Conservation (phyloP, 1,140 invertebrate species). For the Caligus rogercresseyi region DNA sequence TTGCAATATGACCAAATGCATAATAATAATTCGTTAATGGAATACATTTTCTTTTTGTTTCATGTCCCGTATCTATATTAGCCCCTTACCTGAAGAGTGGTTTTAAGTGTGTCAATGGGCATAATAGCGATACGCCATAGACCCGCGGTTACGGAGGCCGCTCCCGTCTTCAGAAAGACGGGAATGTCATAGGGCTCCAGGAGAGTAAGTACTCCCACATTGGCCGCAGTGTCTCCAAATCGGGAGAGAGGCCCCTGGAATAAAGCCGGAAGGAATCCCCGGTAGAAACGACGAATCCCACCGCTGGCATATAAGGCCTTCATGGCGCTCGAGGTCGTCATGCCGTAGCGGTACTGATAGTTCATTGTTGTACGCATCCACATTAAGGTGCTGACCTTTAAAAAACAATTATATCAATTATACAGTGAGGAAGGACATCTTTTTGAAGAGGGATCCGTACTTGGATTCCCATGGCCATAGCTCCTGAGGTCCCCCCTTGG, state of each 20-base stretch:
- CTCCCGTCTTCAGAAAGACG: background rate
- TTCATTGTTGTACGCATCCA: conserved; percentile 19
- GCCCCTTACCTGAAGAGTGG: conserved; percentile 12
- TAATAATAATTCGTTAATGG: no score
- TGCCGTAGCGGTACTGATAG: conserved; percentile 18
- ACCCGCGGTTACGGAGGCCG: conserved; percentile 4
- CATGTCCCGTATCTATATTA: no score
- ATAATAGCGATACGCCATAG: conserved; percentile 12
- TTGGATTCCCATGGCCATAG: conserved; percentile 18
- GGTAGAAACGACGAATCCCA: conserved; percentile 7
- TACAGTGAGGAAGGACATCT: background rate
- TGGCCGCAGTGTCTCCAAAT: conserved; percentile 18
- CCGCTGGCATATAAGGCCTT: conserved; percentile 2
- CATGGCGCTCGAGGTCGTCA: background rate
- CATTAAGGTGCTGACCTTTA: conserved; percentile 12
- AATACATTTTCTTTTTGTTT: no score
- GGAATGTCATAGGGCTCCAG: conserved; percentile 4
- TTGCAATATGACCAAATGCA: no score
- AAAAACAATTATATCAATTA: background rate
- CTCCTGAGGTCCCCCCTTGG: conserved; percentile 14
- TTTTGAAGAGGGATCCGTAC: no score
- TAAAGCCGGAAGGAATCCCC: conserved; percentile 7
- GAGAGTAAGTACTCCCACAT: conserved; percentile 4
- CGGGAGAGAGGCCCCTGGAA: conserved; percentile 15
- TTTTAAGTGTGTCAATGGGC: conserved; percentile 16